Conservation (phyloP, 2,888 invertebrate species). For the Meghimatium bilineatum region DNA sequence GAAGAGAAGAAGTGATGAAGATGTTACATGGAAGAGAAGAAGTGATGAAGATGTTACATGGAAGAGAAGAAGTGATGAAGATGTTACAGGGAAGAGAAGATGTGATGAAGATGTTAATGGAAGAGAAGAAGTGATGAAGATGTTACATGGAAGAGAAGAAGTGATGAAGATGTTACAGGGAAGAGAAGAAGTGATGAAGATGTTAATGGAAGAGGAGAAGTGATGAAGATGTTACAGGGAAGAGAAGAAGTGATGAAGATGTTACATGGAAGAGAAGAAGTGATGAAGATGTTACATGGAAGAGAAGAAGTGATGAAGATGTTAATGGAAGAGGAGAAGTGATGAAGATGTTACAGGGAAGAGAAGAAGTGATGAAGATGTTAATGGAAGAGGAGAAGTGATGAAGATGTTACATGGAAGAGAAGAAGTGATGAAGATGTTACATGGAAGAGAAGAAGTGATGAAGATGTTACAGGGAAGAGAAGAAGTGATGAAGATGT, state of each 20-base stretch:
- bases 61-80: neutral
- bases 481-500: no score
- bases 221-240: no score
- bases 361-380: neutral
- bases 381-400: neutral
- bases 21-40: neutral
- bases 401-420: neutral
- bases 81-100: neutral
- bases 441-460: no score
- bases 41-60: neutral
- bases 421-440: neutral
- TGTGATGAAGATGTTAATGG: neutral
- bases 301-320: neutral
- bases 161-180: no score
- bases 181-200: no score
- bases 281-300: no score
- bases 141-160: no score
- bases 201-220: no score
- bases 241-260: neutral
- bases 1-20: neutral
- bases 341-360: neutral
- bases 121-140: neutral
- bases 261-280: neutral
- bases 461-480: no score
- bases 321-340: neutral